Percentiles rank a stretch among this genome's conserved stretches.
These are phyloP conservation scores for Lampropteryx suffumata DNA, from an alignment of 2,888 invertebrate species.

Conservation along the genomic window DNA sequence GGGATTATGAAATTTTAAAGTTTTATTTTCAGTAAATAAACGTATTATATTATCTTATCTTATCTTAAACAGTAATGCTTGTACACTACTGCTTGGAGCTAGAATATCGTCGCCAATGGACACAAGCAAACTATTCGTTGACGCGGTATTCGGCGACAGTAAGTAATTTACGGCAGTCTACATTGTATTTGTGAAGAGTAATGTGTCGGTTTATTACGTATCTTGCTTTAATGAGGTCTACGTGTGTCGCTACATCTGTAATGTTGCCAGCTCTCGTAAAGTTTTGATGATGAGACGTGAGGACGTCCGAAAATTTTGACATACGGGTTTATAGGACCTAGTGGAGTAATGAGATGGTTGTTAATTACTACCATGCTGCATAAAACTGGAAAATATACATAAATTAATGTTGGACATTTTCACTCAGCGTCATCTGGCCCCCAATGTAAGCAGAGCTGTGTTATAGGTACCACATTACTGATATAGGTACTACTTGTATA, in stretches of 20 bases:
- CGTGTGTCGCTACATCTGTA: conserved; percentile 35
- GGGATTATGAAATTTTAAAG: no score
- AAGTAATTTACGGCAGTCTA: conserved; percentile 73
- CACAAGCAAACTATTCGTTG: conserved; percentile 65
- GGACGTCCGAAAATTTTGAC: conserved; percentile 13
- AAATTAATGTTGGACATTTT: no score
- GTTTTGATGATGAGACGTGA: conserved; percentile 38
- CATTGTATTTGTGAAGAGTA: conserved; percentile 70
- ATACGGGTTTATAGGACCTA: not conserved
- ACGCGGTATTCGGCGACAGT: conserved; percentile 77
- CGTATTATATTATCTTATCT: no score
- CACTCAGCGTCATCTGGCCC: no score
- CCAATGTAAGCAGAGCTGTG: no score
- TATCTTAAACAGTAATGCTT: no score
- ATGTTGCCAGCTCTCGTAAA: conserved; percentile 36
- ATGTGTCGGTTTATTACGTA: conserved; percentile 74
- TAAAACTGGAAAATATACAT: not conserved
- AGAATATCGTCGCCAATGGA: conserved; percentile 39
- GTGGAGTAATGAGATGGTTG: not conserved
- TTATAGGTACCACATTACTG: no score
- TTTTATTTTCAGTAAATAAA: no score
- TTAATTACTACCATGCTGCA: not conserved
- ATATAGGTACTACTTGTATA: no score
- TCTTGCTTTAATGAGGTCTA: conserved; percentile 66
- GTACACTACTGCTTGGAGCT: no score